Percentiles rank a stretch among this genome's conserved stretches.
phyloP scores from a whole-genome alignment of 1,140 invertebrate species.

The Drosophila sucinea region DNA sequence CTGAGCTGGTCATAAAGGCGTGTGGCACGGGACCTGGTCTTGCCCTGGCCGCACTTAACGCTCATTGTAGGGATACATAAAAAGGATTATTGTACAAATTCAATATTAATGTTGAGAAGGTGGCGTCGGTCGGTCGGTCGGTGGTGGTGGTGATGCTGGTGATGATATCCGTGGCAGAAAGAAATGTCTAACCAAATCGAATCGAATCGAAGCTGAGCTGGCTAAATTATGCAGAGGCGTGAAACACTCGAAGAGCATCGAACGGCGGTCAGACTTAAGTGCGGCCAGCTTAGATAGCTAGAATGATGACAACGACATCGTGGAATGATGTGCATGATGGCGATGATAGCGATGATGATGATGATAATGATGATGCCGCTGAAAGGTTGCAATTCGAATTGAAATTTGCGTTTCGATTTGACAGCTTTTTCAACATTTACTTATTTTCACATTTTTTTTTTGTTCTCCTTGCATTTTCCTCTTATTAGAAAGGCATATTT shows the following conservation, averaged over 20 bases:
- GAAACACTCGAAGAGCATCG: constrained; percentile 54
- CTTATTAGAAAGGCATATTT: constrained; percentile 66
- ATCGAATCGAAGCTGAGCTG: constrained; percentile 45
- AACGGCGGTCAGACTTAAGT: constrained; percentile 62
- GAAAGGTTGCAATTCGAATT: constrained; percentile 43
- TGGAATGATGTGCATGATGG: constrained; percentile 11
- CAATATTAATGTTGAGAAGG: constrained; percentile 69
- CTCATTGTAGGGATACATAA: constrained; percentile 74
- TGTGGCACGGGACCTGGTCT: constrained; percentile 41
- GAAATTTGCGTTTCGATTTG: constrained; percentile 64
- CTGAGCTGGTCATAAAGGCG: constrained; percentile 59
- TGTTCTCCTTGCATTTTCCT: constrained; percentile 26
- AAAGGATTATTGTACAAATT: constrained; percentile 80
- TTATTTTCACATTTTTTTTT: constrained; percentile 4
- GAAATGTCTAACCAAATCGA: constrained; percentile 17
- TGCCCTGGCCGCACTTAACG: constrained; percentile 55
- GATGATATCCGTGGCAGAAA: constrained; percentile 1
- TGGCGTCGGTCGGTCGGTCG: background rate
- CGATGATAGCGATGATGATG: background rate
- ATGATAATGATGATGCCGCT: background rate
- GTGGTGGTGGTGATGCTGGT: constrained; percentile 8
- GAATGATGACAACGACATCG: constrained; percentile 20
- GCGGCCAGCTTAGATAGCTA: constrained; percentile 64
- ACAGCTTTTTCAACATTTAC: constrained; percentile 21
- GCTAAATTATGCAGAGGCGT: constrained; percentile 76